Conservation (phyloP, 1,140 invertebrate genomes). For the Alviniconcha marisindica region DNA sequence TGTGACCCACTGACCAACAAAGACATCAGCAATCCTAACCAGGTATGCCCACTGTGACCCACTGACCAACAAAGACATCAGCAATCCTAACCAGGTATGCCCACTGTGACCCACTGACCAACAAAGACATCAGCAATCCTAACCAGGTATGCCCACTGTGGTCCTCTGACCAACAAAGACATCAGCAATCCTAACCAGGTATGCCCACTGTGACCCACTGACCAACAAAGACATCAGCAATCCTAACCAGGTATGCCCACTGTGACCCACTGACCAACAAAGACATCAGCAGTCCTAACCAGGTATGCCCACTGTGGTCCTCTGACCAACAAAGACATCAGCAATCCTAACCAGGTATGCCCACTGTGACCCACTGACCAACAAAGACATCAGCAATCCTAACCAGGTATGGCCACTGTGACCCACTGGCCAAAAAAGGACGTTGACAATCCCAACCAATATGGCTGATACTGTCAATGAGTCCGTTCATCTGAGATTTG, state of each 20-base stretch:
- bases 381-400: slow-evolving; percentile 77
- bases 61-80: slow-evolving; percentile 78
- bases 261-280: slow-evolving; percentile 87
- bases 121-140: too few species aligned
- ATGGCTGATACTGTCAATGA: too few species aligned
- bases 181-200: too few species aligned
- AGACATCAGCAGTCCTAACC: slow-evolving; percentile 75
- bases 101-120: too few species aligned
- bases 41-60: slow-evolving; percentile 86
- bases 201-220: slow-evolving; percentile 88
- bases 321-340: too few species aligned
- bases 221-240: slow-evolving; percentile 78
- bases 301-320: too few species aligned
- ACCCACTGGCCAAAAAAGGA: slow-evolving; percentile 83
- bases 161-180: too few species aligned
- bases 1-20: slow-evolving; percentile 87
- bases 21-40: slow-evolving; percentile 75
- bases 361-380: slow-evolving; percentile 87
- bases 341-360: too few species aligned
- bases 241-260: slow-evolving; percentile 73
- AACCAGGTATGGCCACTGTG: slow-evolving; percentile 81
- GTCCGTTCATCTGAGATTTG: too few species aligned
- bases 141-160: too few species aligned
- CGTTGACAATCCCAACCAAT: slow-evolving; percentile 76
- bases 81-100: slow-evolving; percentile 76